Conservation (phyloP, 2,797 vertebrate genomes). For the Eleutherodactylus coqui region DNA sequence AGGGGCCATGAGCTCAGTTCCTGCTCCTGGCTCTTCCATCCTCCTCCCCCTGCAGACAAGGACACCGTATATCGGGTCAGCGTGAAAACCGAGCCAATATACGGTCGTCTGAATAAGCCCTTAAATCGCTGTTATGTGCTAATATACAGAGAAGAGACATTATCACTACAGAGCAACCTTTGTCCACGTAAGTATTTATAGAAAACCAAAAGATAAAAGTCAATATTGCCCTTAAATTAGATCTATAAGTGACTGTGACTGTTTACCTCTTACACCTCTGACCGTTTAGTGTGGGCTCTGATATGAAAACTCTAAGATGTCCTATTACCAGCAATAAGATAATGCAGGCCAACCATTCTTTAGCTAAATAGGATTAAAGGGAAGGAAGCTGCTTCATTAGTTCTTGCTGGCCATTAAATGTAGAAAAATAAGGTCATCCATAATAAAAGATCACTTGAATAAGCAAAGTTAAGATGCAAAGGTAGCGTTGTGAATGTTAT, state of each 20-base stretch:
- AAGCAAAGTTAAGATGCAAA: conserved; percentile 69
- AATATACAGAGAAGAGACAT: neutral
- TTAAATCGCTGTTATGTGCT: neutral
- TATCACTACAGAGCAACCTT: neutral
- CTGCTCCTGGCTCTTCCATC: too few species aligned
- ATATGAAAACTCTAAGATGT: conserved; percentile 71
- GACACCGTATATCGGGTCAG: too few species aligned
- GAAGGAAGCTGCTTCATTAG: conserved; percentile 73
- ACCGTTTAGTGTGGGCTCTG: conserved; percentile 66
- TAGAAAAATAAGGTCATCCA: conserved; percentile 68
- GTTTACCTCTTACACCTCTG: conserved; percentile 45
- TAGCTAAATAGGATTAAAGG: conserved; percentile 77
- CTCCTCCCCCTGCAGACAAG: too few species aligned
- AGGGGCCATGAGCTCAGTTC: too few species aligned
- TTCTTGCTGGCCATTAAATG: conserved; percentile 75
- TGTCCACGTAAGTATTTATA: neutral
- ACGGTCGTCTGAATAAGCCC: too few species aligned
- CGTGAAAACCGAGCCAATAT: too few species aligned
- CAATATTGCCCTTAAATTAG: neutral
- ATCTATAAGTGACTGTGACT: neutral
- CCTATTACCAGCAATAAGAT: conserved; percentile 74
- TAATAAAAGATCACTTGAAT: conserved; percentile 74
- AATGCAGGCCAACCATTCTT: conserved; percentile 74
- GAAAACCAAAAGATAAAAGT: neutral
- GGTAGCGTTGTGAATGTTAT: conserved; percentile 64